Conservation (phyloP, 2,888 invertebrate species). For the Steinernema scapterisci region DNA sequence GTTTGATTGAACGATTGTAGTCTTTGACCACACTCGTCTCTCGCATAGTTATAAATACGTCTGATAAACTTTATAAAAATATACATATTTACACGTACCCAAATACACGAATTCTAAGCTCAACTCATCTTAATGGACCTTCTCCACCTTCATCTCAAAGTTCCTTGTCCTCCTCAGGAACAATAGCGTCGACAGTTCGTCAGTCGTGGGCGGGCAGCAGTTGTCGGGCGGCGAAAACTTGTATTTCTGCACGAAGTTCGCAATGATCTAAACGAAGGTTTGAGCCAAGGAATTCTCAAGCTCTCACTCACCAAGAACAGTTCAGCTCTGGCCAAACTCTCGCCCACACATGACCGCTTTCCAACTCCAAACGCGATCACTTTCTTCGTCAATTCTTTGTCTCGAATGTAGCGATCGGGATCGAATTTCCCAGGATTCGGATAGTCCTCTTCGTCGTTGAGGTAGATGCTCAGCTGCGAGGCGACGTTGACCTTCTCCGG, state of each 20-base stretch:
- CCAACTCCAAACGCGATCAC: conserved; percentile 25
- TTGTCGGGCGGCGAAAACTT: conserved; percentile 15
- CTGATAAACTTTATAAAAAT: too few species aligned
- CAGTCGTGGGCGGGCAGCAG: neutral
- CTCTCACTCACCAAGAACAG: neutral
- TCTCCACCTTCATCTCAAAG: conserved; percentile 8
- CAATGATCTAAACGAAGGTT: neutral
- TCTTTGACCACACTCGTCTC: too few species aligned
- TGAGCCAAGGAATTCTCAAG: neutral
- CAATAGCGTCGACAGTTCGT: neutral
- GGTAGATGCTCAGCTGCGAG: neutral
- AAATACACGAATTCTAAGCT: too few species aligned
- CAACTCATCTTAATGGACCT: neutral
- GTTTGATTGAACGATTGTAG: too few species aligned
- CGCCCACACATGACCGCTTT: conserved; percentile 3
- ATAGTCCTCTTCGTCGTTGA: conserved; percentile 7
- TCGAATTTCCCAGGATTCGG: conserved; percentile 1
- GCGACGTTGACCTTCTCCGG: conserved; percentile 6
- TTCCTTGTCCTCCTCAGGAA: conserved; percentile 1
- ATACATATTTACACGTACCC: too few species aligned
- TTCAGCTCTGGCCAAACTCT: conserved; percentile 5
- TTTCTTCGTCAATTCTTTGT: conserved; percentile 2
- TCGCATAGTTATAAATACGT: too few species aligned
- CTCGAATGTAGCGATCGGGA: neutral
- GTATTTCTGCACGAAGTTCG: conserved; percentile 21